phyloP scores from a whole-genome alignment of 2,888 invertebrate genomes.

The Macrophya alboannulata region DNA sequence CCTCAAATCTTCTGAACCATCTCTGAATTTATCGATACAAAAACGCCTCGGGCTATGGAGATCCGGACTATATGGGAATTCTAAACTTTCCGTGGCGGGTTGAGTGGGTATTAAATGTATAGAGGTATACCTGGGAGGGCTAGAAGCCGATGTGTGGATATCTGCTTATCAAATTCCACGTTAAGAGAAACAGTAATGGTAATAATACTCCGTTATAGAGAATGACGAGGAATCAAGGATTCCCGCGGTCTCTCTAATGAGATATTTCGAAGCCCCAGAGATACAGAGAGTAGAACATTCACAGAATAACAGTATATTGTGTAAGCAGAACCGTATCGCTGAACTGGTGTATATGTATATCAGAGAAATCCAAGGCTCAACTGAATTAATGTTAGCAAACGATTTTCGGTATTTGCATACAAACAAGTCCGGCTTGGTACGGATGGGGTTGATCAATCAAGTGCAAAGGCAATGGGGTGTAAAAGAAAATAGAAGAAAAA shows the following conservation, averaged over 20 bases:
- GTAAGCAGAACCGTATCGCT: conserved; percentile 37
- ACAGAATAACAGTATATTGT: background rate
- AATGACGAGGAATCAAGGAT: background rate
- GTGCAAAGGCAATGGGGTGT: conserved; percentile 58
- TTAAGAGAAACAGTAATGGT: background rate
- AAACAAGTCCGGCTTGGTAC: conserved; percentile 52
- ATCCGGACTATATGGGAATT: conserved; percentile 16
- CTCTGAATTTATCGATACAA: background rate
- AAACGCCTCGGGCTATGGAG: background rate
- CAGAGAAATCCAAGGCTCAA: conserved; percentile 17
- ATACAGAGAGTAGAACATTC: conserved; percentile 5
- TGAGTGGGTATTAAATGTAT: background rate
- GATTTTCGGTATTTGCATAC: conserved; percentile 56
- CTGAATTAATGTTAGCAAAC: conserved; percentile 51
- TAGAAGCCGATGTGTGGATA: background rate
- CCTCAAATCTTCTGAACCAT: background rate
- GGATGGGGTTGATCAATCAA: conserved; percentile 58
- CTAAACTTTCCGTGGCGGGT: background rate
- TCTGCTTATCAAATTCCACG: conserved; percentile 20
- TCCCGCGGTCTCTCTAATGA: conserved; percentile 30
- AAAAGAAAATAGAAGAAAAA: conserved; percentile 56
- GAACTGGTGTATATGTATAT: too few species aligned
- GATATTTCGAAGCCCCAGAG: conserved; percentile 28
- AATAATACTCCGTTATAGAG: conserved; percentile 10
- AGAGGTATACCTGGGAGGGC: background rate